Conservation (phyloP, 2,888 invertebrate genomes). For the Opisthograptis luteolata region DNA sequence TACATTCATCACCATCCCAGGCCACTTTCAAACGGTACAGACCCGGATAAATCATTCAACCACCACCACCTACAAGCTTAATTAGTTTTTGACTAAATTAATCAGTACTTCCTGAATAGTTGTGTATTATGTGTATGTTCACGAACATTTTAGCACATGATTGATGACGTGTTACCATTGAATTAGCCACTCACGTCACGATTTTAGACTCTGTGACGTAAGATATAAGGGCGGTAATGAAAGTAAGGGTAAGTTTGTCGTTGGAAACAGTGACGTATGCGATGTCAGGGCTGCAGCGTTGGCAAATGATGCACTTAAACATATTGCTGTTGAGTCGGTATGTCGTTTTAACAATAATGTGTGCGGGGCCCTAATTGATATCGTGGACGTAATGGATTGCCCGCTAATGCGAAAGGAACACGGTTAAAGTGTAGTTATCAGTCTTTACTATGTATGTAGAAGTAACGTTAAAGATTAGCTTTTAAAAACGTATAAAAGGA, state of each 20-base stretch:
- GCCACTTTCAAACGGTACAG: not conserved
- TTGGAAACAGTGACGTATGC: slow-evolving; percentile 35
- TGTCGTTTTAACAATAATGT: slow-evolving; percentile 47
- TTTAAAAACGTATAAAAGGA: too few relatives aligned
- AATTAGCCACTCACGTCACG: not conserved
- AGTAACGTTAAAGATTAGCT: too few relatives aligned
- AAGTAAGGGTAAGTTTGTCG: slow-evolving; percentile 5
- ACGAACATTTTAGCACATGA: slow-evolving; percentile 61
- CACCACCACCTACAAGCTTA: slow-evolving; percentile 46
- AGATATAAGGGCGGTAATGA: slow-evolving; percentile 5
- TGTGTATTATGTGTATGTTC: slow-evolving; percentile 61
- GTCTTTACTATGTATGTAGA: not conserved
- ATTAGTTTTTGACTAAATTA: slow-evolving; percentile 52
- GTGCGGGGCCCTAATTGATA: slow-evolving; percentile 51
- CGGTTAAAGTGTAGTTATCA: slow-evolving; percentile 36
- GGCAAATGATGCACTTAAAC: slow-evolving; percentile 67
- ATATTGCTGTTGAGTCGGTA: slow-evolving; percentile 60
- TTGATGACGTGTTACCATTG: slow-evolving; percentile 48
- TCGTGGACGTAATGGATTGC: slow-evolving; percentile 49
- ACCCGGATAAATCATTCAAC: slow-evolving; percentile 26
- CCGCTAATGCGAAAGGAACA: slow-evolving; percentile 53
- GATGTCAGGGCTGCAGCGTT: slow-evolving; percentile 43
- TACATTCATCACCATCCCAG: slow-evolving; percentile 1
- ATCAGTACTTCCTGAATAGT: slow-evolving; percentile 55
- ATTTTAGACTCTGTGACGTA: not conserved